These are phyloP conservation scores for Oreochromis grahami DNA, from an alignment of 2,797 vertebrate genomes.

Conservation along the genomic window DNA sequence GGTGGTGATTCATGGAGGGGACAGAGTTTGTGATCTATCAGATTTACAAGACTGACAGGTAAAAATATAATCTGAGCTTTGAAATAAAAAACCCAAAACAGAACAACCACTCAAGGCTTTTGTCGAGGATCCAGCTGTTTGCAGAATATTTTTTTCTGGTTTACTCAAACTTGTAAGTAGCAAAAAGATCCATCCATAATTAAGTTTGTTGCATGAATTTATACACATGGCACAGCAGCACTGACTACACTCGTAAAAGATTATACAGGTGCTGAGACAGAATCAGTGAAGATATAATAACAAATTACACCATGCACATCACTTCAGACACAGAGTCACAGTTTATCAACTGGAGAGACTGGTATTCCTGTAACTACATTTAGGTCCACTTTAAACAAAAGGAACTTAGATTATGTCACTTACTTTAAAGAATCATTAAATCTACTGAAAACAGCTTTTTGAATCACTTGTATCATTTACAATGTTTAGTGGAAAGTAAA, in stretches of 20 bases:
- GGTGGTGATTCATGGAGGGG: neutral
- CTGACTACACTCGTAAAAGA: neutral
- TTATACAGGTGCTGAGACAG: neutral
- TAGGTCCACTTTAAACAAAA: neutral
- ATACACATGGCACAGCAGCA: neutral
- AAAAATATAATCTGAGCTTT: neutral
- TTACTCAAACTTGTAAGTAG: neutral
- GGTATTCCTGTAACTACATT: neutral
- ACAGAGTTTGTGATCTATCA: neutral
- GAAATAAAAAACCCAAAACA: neutral
- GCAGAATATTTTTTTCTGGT: neutral
- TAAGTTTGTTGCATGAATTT: neutral
- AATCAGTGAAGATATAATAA: neutral
- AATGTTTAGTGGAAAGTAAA: neutral
- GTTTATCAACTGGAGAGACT: neutral
- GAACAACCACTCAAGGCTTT: neutral
- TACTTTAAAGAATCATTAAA: neutral
- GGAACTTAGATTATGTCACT: neutral
- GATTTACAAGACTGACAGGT: neutral
- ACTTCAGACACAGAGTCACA: neutral
- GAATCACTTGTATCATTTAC: neutral
- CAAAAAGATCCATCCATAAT: neutral
- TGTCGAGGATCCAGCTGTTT: neutral
- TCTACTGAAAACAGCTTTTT: neutral
- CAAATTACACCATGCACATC: neutral